A percentile compares a stretch with the other conserved stretches of the same genome.
Evolutionary conservation across 2,113 vertebrate genomes (phyloP).

Genomic region (Edolisoma coerulescens): DNA sequence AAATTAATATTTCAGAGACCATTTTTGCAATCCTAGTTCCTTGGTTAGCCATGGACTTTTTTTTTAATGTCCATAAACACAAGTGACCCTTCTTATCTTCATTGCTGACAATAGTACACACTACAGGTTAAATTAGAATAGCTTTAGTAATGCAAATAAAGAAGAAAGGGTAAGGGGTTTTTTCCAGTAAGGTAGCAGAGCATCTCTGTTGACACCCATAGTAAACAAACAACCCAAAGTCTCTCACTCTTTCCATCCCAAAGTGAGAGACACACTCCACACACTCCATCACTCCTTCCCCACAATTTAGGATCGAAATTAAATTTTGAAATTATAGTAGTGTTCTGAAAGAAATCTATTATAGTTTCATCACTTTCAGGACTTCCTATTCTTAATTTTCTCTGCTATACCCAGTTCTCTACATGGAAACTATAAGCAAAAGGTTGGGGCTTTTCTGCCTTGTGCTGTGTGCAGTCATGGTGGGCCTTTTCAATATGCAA

Average conservation of each 20-base stretch:
- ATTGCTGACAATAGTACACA: not conserved
- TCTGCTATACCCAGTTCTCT: not conserved
- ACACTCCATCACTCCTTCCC: not conserved
- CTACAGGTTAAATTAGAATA: not conserved
- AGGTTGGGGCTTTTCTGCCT: not conserved
- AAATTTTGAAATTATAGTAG: not conserved
- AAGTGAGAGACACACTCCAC: not conserved
- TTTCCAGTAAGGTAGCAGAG: not conserved
- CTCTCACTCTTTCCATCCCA: not conserved
- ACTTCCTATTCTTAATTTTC: not conserved
- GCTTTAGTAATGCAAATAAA: not conserved
- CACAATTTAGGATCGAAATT: not conserved
- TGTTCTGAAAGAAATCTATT: not conserved
- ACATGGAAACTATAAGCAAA: not conserved
- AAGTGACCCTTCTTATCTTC: not conserved
- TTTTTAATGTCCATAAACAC: not conserved
- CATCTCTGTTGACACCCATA: not conserved
- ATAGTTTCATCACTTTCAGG: not conserved
- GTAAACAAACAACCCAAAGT: not conserved
- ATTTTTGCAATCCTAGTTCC: not conserved
- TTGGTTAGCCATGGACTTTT: not conserved
- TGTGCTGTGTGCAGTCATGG: not conserved
- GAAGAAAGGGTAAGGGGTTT: not conserved
- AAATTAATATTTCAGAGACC: not conserved
- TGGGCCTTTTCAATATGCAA: not conserved